These are phyloP conservation scores for Craterocephalus amniculus DNA, from an alignment of 2,797 vertebrate species.

Conservation along the genomic window DNA sequence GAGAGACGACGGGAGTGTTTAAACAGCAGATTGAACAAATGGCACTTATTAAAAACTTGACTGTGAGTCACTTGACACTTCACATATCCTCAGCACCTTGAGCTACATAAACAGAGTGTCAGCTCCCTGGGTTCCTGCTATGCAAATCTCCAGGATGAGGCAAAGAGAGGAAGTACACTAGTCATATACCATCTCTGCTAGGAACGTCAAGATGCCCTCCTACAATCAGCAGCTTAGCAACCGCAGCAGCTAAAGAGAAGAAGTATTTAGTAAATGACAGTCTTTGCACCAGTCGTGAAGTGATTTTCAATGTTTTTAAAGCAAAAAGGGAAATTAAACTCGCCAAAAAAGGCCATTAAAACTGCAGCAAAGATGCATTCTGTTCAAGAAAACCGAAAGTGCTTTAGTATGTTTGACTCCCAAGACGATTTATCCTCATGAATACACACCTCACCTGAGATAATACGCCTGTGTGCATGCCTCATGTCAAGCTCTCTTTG, in stretches of 20 bases:
- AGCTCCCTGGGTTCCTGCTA: conserved; percentile 76
- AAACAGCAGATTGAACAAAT: conserved; percentile 87
- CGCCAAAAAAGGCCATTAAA: conserved; percentile 15
- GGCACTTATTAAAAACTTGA: conserved; percentile 87
- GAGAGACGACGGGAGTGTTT: conserved; percentile 81
- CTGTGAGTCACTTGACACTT: conserved; percentile 86
- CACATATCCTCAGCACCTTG: conserved; percentile 79
- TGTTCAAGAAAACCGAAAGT: conserved; percentile 26
- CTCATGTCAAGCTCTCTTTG: conserved; percentile 60
- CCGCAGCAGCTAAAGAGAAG: conserved; percentile 52
- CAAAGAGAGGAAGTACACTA: conserved; percentile 57
- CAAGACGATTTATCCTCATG: conserved; percentile 27
- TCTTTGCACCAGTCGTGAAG: conserved; percentile 21
- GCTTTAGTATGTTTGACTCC: conserved; percentile 40
- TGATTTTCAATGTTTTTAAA: conserved; percentile 50
- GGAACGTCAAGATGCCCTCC: conserved; percentile 70
- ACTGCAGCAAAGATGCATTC: conserved; percentile 24
- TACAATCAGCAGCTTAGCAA: conserved; percentile 69
- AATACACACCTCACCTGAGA: conserved; percentile 48
- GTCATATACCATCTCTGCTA: conserved; percentile 64
- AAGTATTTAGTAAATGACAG: conserved; percentile 32
- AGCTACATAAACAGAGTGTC: conserved; percentile 86
- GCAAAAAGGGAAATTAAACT: conserved; percentile 22
- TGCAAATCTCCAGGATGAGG: conserved; percentile 78
- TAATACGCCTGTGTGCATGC: conserved; percentile 47